A percentile compares a stretch with the other conserved stretches of the same genome.
These are phyloP conservation scores for Dinoponera quadriceps DNA, from an alignment of 1,140 invertebrate species.

Conservation along the genomic window DNA sequence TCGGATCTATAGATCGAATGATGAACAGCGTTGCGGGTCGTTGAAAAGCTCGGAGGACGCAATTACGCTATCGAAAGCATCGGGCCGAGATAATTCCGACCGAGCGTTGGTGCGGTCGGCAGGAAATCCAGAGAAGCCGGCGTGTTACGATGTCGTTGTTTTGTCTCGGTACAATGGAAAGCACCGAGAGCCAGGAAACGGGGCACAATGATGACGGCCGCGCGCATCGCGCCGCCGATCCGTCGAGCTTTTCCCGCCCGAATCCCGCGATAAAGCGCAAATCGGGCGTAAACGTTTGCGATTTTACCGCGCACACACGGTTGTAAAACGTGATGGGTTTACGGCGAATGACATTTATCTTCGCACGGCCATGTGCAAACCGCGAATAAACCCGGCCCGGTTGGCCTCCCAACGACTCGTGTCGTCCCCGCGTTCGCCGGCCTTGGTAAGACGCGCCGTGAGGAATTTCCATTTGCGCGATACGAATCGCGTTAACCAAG, in stretches of 20 bases:
- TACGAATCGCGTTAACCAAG: conserved; percentile 18
- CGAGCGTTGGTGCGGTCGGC: neutral
- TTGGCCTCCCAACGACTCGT: conserved; percentile 29
- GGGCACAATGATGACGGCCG: conserved; percentile 22
- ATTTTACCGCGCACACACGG: neutral
- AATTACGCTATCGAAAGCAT: neutral
- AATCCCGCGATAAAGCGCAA: neutral
- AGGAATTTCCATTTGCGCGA: conserved; percentile 48
- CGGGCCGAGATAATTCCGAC: neutral
- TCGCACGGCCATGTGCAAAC: conserved; percentile 23
- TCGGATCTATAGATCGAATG: conserved; percentile 4
- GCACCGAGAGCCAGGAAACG: conserved; percentile 8
- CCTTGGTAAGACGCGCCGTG: conserved; percentile 22
- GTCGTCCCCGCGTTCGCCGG: conserved; percentile 34
- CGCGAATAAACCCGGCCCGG: conserved; percentile 25
- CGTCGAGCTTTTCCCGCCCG: neutral
- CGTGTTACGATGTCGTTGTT: neutral
- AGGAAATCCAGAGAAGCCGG: neutral
- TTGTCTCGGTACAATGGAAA: conserved; percentile 9
- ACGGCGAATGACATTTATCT: conserved; percentile 11
- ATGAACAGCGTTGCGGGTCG: neutral
- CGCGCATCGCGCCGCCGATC: conserved; percentile 14
- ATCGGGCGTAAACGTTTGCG: neutral
- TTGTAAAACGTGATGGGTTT: conserved; percentile 20
- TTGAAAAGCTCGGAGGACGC: neutral